phyloP scores from a whole-genome alignment of 2,113 vertebrate genomes.

The Phalacrocorax pelagicus region DNA sequence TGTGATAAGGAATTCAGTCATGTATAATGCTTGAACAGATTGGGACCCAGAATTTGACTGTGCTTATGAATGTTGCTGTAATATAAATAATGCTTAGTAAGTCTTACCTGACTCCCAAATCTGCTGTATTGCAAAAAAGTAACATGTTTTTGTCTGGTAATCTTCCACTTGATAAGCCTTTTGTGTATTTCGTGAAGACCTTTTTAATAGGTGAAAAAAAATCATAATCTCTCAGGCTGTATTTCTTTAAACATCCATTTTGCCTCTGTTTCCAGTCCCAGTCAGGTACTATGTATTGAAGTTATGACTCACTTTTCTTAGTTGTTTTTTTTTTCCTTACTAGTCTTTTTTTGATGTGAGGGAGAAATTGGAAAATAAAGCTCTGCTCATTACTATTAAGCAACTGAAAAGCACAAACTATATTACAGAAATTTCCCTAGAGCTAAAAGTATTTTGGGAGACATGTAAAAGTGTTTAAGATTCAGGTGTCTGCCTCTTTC shows the following conservation, averaged over 20 bases:
- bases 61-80: background rate
- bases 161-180: background rate
- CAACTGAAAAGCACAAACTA: background rate
- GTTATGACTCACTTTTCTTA: background rate
- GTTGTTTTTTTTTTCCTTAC: background rate
- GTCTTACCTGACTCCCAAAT: background rate
- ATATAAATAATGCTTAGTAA: background rate
- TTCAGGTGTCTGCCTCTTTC: constrained; percentile 47
- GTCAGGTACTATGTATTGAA: background rate
- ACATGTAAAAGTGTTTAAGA: background rate
- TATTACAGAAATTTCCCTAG: background rate
- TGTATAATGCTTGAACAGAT: background rate
- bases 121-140: background rate
- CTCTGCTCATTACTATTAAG: background rate
- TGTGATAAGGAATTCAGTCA: background rate
- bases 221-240: background rate
- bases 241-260: background rate
- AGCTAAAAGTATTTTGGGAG: background rate
- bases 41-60: background rate
- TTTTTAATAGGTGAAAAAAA: background rate
- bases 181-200: background rate
- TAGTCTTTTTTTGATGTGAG: background rate
- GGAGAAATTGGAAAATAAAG: background rate
- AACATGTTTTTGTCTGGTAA: background rate
- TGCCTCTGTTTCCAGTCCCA: background rate